Evolutionary conservation across 2,888 invertebrate species (phyloP).

Genomic region (Drosophila recens): DNA sequence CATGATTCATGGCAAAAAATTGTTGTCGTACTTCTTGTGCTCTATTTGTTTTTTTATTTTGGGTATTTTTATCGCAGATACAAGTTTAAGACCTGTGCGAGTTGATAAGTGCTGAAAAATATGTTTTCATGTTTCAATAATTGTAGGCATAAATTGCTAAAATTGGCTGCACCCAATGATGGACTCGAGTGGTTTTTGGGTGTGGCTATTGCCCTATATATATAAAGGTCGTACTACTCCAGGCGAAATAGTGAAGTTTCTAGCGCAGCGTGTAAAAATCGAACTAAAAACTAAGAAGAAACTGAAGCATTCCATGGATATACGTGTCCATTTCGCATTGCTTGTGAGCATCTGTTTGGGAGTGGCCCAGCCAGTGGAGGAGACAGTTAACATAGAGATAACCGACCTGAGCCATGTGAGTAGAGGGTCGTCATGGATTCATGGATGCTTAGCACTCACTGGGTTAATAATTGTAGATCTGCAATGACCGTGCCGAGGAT

Average conservation of each 20-base stretch:
- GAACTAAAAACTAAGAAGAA: not conserved
- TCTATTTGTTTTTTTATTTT: not conserved
- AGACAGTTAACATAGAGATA: slow-evolving; percentile 26
- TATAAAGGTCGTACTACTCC: slow-evolving; percentile 30
- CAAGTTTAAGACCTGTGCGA: slow-evolving; percentile 11
- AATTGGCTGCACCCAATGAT: slow-evolving; percentile 53
- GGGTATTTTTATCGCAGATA: slow-evolving; percentile 30
- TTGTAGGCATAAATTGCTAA: slow-evolving; percentile 31
- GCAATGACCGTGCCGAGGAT: slow-evolving; percentile 52
- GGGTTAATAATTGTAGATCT: slow-evolving; percentile 61
- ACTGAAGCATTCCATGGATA: slow-evolving; percentile 14
- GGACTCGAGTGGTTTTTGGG: slow-evolving; percentile 24
- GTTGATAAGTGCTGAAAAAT: slow-evolving; percentile 47
- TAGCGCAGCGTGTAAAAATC: slow-evolving; percentile 7
- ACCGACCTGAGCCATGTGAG: slow-evolving; percentile 66
- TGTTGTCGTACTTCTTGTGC: slow-evolving; percentile 2
- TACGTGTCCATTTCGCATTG: slow-evolving; percentile 41
- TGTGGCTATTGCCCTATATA: slow-evolving; percentile 39
- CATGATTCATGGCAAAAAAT: slow-evolving; percentile 13
- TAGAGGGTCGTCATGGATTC: not conserved
- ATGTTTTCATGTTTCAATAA: slow-evolving; percentile 63
- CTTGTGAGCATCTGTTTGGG: slow-evolving; percentile 55
- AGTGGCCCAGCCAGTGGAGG: slow-evolving; percentile 32
- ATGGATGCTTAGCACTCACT: not conserved
- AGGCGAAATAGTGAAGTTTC: slow-evolving; percentile 12